Evolutionary conservation across 2,888 invertebrate genomes (phyloP), one percentile per base, ranked within the genome.

Genomic region (Selenia dentaria): DNA sequence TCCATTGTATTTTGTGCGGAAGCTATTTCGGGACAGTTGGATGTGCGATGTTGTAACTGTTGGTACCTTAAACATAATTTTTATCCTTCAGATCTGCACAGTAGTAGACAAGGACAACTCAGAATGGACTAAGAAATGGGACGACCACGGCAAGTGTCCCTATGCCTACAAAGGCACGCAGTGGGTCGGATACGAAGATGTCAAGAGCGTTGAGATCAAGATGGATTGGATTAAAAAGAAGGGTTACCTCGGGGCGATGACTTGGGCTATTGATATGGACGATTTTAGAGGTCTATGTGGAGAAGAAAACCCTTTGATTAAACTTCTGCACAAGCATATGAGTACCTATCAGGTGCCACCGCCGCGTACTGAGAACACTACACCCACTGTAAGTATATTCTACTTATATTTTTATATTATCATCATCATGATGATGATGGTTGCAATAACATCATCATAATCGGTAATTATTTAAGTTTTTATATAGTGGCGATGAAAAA

Each of bases 181-280:
- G 70, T 98, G 97, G 97, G 95, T 97, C 9, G 97, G 97, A 2
- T 98, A 97, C 70, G 97, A 97, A 74, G 94, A 97, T 70, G 92
- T 93, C 0, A 92, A 92, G 64, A 97, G 96, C 59, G 92, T 97
- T 0, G 94, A 96, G 75, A 95, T 96, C 61, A 98, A 98, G 89
- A 96, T 97, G 96, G 94, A 97, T 72, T 97, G 93, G 91, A 95
- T 97, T 59, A 96, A 95, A 71, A 68, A 92, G 42, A 96, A 95
- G 74, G 96, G 96, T 0, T 88, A 88, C 58, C 94, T 94, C 0
- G 97, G 97, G 0, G 97, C 96, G 0, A 97, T 97, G 97, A 95
- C 94, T 10, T 97, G 97, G 97, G 97, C 97, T 13, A 94, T 97
- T 32, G 96, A 96, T 60, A 96, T 97, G 97, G 97, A 98, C 48